Evolutionary conservation across 2,888 invertebrate species (phyloP), one percentile per base, ranked within the genome.

Genomic region (Ametastegia equiseti): DNA sequence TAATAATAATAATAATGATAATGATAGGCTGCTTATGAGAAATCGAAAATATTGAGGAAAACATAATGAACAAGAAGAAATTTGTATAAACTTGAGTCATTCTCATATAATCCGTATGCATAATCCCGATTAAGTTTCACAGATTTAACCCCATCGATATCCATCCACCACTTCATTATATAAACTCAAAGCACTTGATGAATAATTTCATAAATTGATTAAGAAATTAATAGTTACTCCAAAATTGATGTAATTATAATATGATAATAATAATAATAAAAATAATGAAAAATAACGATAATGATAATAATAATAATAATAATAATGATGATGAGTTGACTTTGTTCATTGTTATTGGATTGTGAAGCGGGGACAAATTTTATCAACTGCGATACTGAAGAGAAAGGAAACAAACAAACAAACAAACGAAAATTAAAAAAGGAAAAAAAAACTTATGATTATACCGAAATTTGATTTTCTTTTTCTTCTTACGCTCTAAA

Each of bases 71-170:
- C 11, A 15, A 36, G n/a, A n/a, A 39, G 36, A 67, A 39, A 19
- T n/a, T 33, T 65, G 27, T 7, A n/a, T n/a, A n/a, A 50, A 54
- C 30, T 36, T 19, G 9, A 36, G 36, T 75, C 75, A 80, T 69
- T 84, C 84, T 82, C 84, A 87, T 85, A 86, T 86, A 85, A 84
- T 85, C 86, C 86, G 84, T 84, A 87, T 88, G 85, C 87, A 86
- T 50, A 78, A 86, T 87, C 90, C 89, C 89, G 88, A 90, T 90
- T 90, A 90, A 90, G 90, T 90, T 90, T 88, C 83, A 90, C 90
- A 90, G 89, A 90, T 90, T 90, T 88, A 88, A 87, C 85, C 84
- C 84, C 83, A 63, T 42, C 78, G 75, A 80, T 33, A 73, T 80
- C 69, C 80, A 73, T 57, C 80, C 80, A 73, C 57, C 39, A 69